These are phyloP conservation scores for Lycaena phlaeas DNA, from an alignment of 2,888 invertebrate species.

Conservation along the genomic window DNA sequence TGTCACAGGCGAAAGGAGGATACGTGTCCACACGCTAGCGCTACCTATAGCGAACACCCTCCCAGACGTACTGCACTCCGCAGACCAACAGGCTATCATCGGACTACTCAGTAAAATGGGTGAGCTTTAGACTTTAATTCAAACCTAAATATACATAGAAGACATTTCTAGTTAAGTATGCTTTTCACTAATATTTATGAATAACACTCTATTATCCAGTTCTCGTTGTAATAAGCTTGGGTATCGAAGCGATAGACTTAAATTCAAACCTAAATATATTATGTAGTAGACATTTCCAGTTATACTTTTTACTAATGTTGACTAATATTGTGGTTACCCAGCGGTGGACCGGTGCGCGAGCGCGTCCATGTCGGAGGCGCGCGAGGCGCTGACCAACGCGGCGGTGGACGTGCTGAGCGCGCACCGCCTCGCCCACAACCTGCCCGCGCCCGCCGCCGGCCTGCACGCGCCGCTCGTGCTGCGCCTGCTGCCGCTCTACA, in stretches of 20 bases:
- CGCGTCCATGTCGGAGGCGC: conserved; percentile 91
- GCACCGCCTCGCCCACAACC: conserved; percentile 69
- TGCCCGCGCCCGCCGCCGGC: conserved; percentile 63
- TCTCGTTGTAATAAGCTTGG: no score
- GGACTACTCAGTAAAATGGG: conserved; percentile 97
- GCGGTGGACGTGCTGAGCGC: conserved; percentile 84
- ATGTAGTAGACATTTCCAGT: no score
- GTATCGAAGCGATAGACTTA: no score
- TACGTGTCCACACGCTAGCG: conserved; percentile 97
- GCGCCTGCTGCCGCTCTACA: conserved; percentile 88
- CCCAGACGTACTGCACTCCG: conserved; percentile 88
- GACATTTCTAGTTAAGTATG: no score
- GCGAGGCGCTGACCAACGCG: conserved; percentile 97
- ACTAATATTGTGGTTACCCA: no score
- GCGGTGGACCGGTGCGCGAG: conserved; percentile 92
- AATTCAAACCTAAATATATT: no score
- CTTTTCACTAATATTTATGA: no score
- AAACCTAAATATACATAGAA: no score
- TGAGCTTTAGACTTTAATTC: no score
- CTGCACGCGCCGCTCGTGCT: conserved; percentile 85
- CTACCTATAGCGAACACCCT: conserved; percentile 90
- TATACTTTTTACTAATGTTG: no score
- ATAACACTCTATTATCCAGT: no score
- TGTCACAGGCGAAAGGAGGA: conserved; percentile 89
- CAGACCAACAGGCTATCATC: conserved; percentile 94